A percentile compares a stretch with the other conserved stretches of the same genome.
Conservation (phyloP, 35 echinoderm and acorn worm genomes). For the Nesometra sesokonis region DNA sequence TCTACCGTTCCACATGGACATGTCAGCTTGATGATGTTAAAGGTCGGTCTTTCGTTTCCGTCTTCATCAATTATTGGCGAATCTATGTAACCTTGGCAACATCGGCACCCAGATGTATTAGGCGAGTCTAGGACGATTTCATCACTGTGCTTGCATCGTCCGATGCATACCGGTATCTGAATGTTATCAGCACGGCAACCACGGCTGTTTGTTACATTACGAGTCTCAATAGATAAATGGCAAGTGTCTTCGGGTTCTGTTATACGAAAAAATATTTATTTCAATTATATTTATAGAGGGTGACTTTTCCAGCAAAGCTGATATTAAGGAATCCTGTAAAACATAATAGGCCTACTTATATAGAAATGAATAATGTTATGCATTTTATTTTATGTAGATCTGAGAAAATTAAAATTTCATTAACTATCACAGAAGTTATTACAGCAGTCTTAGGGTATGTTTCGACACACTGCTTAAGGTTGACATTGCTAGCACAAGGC, state of each 20-base stretch:
- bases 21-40: not conserved
- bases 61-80: not conserved
- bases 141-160: not conserved
- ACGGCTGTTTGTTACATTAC: constrained; percentile 39
- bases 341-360: too few relatives aligned
- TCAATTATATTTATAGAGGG: too few relatives aligned
- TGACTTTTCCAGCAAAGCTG: too few relatives aligned
- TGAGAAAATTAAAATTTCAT: too few relatives aligned
- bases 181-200: constrained; percentile 35
- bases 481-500: too few relatives aligned
- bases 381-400: too few relatives aligned
- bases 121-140: not conserved
- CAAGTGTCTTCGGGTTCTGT: constrained; percentile 6
- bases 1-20: not conserved
- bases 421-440: too few relatives aligned
- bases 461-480: too few relatives aligned
- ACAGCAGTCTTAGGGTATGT: too few relatives aligned
- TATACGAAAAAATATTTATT: not conserved
- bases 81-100: not conserved
- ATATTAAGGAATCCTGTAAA: too few relatives aligned
- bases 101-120: not conserved
- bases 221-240: not conserved
- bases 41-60: not conserved
- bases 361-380: too few relatives aligned
- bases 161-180: constrained; percentile 14